These are phyloP conservation scores for Lampris megalopsis DNA, from an alignment of 2,113 vertebrate genomes.

Conservation along the genomic window DNA sequence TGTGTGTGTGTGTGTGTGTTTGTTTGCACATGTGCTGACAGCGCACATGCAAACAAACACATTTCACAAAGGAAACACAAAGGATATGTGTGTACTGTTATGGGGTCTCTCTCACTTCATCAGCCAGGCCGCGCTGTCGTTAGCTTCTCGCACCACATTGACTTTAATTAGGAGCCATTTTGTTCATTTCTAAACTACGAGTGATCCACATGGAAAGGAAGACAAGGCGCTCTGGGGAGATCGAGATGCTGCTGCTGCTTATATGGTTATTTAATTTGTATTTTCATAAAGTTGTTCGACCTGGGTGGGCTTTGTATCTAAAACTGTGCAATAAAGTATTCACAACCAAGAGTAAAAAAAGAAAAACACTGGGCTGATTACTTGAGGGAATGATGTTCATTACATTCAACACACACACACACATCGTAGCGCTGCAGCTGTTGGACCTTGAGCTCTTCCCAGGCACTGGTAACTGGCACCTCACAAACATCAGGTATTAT, in stretches of 20 bases:
- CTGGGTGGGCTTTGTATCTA: conserved; percentile 20
- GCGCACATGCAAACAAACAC: neutral
- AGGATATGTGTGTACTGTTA: conserved; percentile 52
- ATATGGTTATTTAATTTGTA: conserved; percentile 32
- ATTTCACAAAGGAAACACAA: no score
- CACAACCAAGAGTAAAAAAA: conserved; percentile 14
- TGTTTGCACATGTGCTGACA: conserved; percentile 1
- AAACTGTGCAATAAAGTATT: neutral
- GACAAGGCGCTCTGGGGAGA: conserved; percentile 2
- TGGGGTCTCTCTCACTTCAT: conserved; percentile 68
- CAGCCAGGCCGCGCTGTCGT: conserved; percentile 64
- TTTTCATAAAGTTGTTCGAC: neutral
- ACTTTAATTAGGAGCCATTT: conserved; percentile 60
- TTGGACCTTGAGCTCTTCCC: conserved; percentile 71
- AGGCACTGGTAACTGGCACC: conserved; percentile 79
- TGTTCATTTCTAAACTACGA: conserved; percentile 45
- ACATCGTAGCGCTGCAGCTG: conserved; percentile 61
- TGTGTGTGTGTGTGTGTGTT: conserved; percentile 30
- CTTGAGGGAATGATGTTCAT: conserved; percentile 21
- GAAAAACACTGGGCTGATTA: conserved; percentile 29
- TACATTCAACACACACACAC: conserved; percentile 23
- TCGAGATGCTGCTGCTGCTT: conserved; percentile 36
- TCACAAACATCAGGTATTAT: conserved; percentile 86
- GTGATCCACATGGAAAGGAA: conserved; percentile 15
- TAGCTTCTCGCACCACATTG: conserved; percentile 50